phyloP scores from a whole-genome alignment of 2,797 vertebrate species.

The Hoplostethus atlanticus region DNA sequence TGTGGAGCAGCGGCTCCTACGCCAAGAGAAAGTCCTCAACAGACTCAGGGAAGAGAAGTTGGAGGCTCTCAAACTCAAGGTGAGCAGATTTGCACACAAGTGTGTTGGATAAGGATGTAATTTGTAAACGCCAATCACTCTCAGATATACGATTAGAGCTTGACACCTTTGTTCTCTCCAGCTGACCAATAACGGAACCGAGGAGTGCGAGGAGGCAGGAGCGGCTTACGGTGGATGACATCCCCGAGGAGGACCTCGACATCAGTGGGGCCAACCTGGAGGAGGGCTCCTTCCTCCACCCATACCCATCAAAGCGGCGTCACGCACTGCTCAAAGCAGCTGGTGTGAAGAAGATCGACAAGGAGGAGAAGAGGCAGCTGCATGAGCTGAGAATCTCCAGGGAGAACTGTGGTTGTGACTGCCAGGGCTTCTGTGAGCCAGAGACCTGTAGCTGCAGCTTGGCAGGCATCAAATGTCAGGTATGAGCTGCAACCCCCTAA shows the following conservation, averaged over 20 bases:
- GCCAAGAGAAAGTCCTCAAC: constrained; percentile 89
- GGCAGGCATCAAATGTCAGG: constrained; percentile 98
- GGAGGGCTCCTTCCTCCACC: constrained; percentile 92
- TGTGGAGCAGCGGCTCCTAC: constrained; percentile 87
- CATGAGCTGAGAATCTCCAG: constrained; percentile 92
- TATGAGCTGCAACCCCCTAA: constrained; percentile 60
- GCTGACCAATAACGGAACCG: constrained; percentile 90
- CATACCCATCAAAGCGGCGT: constrained; percentile 91
- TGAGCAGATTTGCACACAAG: constrained; percentile 58
- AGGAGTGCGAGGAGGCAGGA: constrained; percentile 88
- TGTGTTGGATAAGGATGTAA: not conserved
- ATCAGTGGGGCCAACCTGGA: constrained; percentile 85
- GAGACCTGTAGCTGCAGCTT: constrained; percentile 96
- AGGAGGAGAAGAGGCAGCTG: constrained; percentile 95
- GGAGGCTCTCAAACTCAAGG: constrained; percentile 89
- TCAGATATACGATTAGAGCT: not conserved
- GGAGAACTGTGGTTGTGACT: constrained; percentile 95
- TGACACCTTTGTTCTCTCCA: constrained; percentile 54
- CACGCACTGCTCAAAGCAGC: constrained; percentile 90
- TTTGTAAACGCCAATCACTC: not conserved
- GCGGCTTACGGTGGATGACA: constrained; percentile 89
- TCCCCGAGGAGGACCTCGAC: constrained; percentile 90
- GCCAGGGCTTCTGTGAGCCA: constrained; percentile 94
- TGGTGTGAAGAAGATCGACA: constrained; percentile 95
- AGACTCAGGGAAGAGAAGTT: constrained; percentile 93